phyloP scores from a whole-genome alignment of 1,140 invertebrate species.

The Vollenhovia emeryi region DNA sequence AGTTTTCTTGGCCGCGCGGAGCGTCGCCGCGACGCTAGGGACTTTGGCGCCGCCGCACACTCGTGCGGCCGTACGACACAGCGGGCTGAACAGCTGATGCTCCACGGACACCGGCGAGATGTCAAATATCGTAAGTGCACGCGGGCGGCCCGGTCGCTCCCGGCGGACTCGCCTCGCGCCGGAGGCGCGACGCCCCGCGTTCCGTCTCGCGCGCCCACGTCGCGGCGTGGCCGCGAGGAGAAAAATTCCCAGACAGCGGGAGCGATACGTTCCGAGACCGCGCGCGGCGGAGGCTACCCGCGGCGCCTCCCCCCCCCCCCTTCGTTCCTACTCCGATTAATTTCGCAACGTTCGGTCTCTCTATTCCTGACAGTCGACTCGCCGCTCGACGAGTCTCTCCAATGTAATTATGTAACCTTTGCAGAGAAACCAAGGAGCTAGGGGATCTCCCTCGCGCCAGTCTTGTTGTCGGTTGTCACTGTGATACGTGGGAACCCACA shows the following conservation, averaged over 20 bases:
- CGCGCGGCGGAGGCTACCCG: neutral
- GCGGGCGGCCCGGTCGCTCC: neutral
- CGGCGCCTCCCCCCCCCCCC: too few species aligned
- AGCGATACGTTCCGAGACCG: neutral
- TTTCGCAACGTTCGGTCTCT: neutral
- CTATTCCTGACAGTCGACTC: neutral
- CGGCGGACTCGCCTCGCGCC: too few species aligned
- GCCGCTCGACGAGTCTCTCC: neutral
- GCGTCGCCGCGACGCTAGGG: conserved; percentile 70
- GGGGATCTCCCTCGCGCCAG: neutral
- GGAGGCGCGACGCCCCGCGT: too few species aligned
- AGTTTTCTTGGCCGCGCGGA: conserved; percentile 75
- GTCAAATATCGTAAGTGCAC: conserved; percentile 79
- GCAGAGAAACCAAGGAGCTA: neutral
- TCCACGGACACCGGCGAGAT: conserved; percentile 83
- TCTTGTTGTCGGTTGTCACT: neutral
- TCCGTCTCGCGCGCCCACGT: too few species aligned
- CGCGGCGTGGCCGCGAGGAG: conserved; percentile 32
- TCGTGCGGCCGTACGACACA: conserved; percentile 73
- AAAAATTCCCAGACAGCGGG: neutral
- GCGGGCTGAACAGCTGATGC: conserved; percentile 83
- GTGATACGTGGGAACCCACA: neutral
- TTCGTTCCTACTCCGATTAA: neutral
- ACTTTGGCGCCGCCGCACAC: conserved; percentile 73
- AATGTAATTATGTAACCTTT: conserved; percentile 20